Percentiles rank a stretch among this genome's conserved stretches.
phyloP scores from a whole-genome alignment of 2,113 vertebrate genomes.

The Ceyx margarethae region DNA sequence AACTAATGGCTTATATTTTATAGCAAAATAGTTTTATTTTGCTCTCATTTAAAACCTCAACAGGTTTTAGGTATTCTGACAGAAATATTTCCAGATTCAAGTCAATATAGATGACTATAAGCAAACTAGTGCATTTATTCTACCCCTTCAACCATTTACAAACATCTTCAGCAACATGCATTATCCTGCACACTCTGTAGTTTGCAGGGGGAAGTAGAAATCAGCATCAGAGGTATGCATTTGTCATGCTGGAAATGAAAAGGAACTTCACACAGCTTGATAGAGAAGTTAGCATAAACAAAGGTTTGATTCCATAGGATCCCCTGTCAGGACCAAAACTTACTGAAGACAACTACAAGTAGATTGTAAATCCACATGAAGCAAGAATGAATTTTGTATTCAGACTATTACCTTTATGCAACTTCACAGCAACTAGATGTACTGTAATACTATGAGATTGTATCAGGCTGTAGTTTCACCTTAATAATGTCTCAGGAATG shows the following conservation, averaged over 20 bases:
- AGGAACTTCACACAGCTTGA: background rate
- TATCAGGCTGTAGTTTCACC: background rate
- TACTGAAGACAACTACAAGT: background rate
- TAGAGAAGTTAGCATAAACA: background rate
- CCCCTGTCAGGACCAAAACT: background rate
- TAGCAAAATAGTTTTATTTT: background rate
- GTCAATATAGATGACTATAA: conserved; percentile 74
- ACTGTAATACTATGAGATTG: background rate
- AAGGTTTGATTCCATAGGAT: background rate
- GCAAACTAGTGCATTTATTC: conserved; percentile 79
- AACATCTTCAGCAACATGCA: conserved; percentile 84
- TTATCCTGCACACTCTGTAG: conserved; percentile 68
- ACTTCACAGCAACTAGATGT: background rate
- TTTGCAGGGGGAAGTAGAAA: background rate
- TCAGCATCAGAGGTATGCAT: background rate
- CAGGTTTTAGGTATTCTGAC: conserved; percentile 72
- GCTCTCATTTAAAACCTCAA: conserved; percentile 43
- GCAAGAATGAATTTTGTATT: background rate
- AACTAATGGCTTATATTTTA: background rate
- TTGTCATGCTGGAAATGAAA: background rate
- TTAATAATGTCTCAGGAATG: background rate
- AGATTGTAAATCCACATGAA: background rate
- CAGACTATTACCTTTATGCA: background rate
- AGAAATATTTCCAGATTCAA: conserved; percentile 76
- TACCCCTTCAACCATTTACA: conserved; percentile 72